Conservation (phyloP, 2,113 vertebrate genomes). For the Myrmecobius fasciatus region DNA sequence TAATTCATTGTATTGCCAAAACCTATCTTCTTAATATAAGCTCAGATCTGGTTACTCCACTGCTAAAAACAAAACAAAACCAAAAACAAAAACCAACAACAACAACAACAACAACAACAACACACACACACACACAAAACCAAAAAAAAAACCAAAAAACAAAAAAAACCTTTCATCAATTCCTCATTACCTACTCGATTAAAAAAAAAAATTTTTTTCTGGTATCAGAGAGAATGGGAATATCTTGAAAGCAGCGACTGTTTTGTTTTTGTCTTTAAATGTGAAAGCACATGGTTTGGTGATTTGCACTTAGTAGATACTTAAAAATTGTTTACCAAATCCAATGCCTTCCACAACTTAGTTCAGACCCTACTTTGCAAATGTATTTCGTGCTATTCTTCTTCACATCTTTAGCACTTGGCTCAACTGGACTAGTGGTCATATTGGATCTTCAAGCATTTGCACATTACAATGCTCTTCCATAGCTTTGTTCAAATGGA, state of each 20-base stretch:
- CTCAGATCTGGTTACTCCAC: background rate
- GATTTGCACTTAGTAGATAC: background rate
- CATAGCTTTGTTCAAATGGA: background rate
- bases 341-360: too few species aligned
- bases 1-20: background rate
- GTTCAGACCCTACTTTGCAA: background rate
- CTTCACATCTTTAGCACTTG: background rate
- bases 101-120: too few species aligned
- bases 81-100: too few species aligned
- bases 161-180: background rate
- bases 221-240: background rate
- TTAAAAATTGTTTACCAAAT: background rate
- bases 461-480: background rate
- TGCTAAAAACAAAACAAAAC: too few species aligned
- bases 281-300: background rate
- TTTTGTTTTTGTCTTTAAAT: background rate
- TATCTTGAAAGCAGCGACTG: background rate
- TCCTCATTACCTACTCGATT: background rate
- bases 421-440: background rate
- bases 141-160: too few species aligned
- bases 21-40: background rate
- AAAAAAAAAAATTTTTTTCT: background rate
- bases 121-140: too few species aligned
- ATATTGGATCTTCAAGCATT: background rate
- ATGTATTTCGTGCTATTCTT: background rate